Base-by-base conservation (phyloP, 2,888 invertebrate species). In the Luperina testacea region DNA sequence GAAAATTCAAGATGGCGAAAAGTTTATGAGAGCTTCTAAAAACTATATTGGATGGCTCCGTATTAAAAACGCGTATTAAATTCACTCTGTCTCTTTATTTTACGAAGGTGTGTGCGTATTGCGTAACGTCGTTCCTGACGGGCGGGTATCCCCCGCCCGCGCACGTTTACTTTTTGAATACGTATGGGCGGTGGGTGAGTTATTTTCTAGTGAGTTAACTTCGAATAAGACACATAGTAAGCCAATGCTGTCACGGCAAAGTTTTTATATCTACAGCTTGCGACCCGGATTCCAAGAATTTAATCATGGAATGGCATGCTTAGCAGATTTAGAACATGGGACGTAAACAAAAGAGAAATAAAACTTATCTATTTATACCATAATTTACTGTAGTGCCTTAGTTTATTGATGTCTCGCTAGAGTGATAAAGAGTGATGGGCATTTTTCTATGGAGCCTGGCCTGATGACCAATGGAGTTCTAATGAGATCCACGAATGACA, bases 281-380 rank as follows among this genome's bases (percentile, higher is more conserved):
- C 90, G 95, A 93, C 93, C 95, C 92, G 90, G 92, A 93, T 93
- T 91, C 93, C 84, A 91, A 93, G 95, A 95, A 96, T 96, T 96
- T 95, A 95, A 96, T 96, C 95, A 95, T 84, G 91, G 92, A 94
- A 95, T 94, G 94, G 96, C 95, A 95, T 94, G 94, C 94, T 94
- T 94, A 94, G 95, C 95, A 92, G 93, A 95, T 94, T 94, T 93
- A 91, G 88, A 90, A 89, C 87, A 89, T 90, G 86, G 88, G 90
- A 92, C 92, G 90, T 92, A 92, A 94, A 93, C 92, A 93, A 91
- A 88, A 72, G 83, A 78, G 71, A 83, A 84, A 84, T 89, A 87
- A 82, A 88, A 86, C 71, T 77, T 81, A 82, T 88, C 83, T 80
- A 84, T 64, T 90, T 87, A 83, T 82, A 79, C 17, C 59, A 85